A percentile compares a stretch with the other conserved stretches of the same genome.
These are phyloP conservation scores for Hydropsyche tenuis DNA, from an alignment of 1,140 invertebrate genomes.

Conservation along the genomic window DNA sequence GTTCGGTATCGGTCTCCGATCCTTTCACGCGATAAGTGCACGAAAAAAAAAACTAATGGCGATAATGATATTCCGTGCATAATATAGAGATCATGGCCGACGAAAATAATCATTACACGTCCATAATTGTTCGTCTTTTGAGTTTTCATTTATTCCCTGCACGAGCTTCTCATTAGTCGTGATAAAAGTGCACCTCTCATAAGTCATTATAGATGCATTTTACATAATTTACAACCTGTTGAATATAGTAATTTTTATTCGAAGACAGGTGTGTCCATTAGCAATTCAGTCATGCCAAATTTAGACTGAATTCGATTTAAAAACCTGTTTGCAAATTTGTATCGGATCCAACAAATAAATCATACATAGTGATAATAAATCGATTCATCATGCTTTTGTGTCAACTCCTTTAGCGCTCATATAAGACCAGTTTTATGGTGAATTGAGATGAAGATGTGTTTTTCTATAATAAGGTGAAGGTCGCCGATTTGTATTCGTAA, in stretches of 20 bases:
- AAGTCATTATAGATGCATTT: neutral
- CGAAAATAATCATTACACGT: neutral
- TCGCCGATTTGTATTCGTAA: neutral
- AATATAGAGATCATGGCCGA: constrained; percentile 4
- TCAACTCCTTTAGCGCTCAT: neutral
- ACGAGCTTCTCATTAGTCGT: constrained; percentile 2
- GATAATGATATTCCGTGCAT: too few species aligned
- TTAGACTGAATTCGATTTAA: neutral
- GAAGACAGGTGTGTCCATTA: neutral
- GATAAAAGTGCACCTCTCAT: neutral
- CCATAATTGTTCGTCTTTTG: neutral
- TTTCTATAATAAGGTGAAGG: constrained; percentile 10
- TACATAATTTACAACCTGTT: neutral
- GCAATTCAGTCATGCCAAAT: neutral
- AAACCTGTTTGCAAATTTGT: neutral
- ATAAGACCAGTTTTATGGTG: too few species aligned
- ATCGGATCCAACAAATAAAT: neutral
- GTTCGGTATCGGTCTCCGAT: too few species aligned
- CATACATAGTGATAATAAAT: neutral
- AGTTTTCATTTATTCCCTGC: neutral
- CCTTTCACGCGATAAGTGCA: too few species aligned
- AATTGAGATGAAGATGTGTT: neutral
- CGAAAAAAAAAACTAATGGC: too few species aligned
- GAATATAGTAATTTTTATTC: neutral
- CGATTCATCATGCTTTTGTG: neutral